Conservation (phyloP, 1,140 invertebrate species). For the Leucophenga varia region DNA sequence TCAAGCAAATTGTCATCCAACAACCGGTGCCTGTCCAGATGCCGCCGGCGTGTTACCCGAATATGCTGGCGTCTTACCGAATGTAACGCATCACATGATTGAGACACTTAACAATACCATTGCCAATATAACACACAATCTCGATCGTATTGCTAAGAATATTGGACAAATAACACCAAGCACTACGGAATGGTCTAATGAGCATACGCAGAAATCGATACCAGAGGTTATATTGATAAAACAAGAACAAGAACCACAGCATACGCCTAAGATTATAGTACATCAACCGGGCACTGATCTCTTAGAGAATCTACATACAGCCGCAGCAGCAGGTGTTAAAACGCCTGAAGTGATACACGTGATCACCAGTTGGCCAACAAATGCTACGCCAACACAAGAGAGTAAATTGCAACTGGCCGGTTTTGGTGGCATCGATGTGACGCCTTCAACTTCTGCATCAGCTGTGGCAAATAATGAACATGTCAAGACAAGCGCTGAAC, state of each 20-base stretch:
- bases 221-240: conserved; percentile 52
- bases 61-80: conserved; percentile 8
- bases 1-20: conserved; percentile 41
- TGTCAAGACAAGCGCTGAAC: conserved; percentile 26
- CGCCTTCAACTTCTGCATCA: too few relatives aligned
- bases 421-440: conserved; percentile 7
- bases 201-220: conserved; percentile 18
- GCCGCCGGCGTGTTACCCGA: conserved; percentile 5
- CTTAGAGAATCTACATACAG: conserved; percentile 39
- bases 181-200: conserved; percentile 4
- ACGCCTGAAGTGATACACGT: conserved; percentile 49
- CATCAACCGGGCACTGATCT: conserved; percentile 41
- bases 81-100: conserved; percentile 47
- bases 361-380: conserved; percentile 34
- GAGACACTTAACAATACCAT: conserved; percentile 46
- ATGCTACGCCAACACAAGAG: conserved; percentile 18
- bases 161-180: conserved; percentile 46
- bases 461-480: conserved; percentile 2
- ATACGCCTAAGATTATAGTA: conserved; percentile 46
- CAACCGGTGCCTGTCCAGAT: conserved; percentile 45
- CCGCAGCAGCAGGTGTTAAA: conserved; percentile 27
- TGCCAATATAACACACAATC: conserved; percentile 56
- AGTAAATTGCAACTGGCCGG: conserved; percentile 31
- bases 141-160: conserved; percentile 57
- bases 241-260: conserved; percentile 33